Base-by-base conservation (phyloP, 2,113 vertebrate species). In the Austrofundulus limnaeus region DNA sequence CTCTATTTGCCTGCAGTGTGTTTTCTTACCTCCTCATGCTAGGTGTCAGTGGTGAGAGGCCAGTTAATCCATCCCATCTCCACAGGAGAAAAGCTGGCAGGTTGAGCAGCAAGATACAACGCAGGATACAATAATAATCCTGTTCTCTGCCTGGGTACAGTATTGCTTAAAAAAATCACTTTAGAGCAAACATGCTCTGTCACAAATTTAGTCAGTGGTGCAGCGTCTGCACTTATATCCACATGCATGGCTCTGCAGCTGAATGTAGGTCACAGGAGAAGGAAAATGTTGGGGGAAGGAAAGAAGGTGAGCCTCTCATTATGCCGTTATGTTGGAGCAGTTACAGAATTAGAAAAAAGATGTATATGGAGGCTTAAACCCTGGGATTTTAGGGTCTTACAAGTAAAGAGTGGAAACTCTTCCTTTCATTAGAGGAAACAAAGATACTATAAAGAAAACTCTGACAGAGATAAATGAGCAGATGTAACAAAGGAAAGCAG, bases 261-360 rank as follows among this genome's bases (percentile, higher is more conserved):
- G 75, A 80, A 88, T 82, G 80, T 88, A 84, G 88, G 85, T 81
- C 78, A 82, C 39, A 78, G 59, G 51, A 61, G 48, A 48, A 45
- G 69, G 60, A 56, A 78, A 43, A 69, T 66, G 66, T 67, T 46
- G 75, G 85, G 69, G 74, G 74, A 72, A 68, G 74, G 49, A 80
- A 34, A 65, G 71, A 81, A 78, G 75, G 78, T 78, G 78, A 72
- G 75, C 78, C 69, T 75, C 67, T 82, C 77, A 82, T 85, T 82
- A 83, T 80, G 84, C 72, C 69, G 72, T 73, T 41, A 46, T 78
- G 61, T 37, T 19, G 47, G 51, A 69, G 56, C 70, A 60, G 64
- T 2, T 3, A 61, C 23, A 46, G 65, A 77, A 79, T 77, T 68
- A 70, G 56, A 17, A 10, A 28, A 34, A 48, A 28, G 54, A 59